A percentile compares a stretch with the other conserved stretches of the same genome.
These are phyloP conservation scores for Mycetomoellerius zeteki DNA, from an alignment of 1,140 invertebrate genomes.

Conservation along the genomic window DNA sequence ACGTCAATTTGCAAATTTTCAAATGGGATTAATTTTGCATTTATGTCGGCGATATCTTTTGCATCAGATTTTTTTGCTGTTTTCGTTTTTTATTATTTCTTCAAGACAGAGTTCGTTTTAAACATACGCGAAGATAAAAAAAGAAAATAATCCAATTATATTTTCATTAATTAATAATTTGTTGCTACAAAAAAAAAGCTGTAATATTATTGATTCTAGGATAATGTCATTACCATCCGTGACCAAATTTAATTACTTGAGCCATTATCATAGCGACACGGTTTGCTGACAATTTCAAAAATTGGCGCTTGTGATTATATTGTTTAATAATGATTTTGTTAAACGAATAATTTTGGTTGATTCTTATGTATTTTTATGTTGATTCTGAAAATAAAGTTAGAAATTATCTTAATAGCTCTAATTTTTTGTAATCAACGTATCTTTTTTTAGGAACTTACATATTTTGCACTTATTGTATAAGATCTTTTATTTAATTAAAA, in stretches of 20 bases:
- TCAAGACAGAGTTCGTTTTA: neutral
- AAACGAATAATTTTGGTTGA: no score
- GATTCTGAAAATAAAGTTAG: no score
- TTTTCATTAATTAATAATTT: conserved; percentile 24
- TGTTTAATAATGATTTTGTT: no score
- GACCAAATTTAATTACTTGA: conserved; percentile 9
- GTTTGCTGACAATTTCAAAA: conserved; percentile 9
- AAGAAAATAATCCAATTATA: neutral
- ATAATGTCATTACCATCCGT: conserved; percentile 19
- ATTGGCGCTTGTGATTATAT: conserved; percentile 10
- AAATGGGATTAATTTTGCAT: neutral
- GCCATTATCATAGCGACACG: conserved; percentile 18
- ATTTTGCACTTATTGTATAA: no score
- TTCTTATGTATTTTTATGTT: no score
- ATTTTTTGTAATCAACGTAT: no score
- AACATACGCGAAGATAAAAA: neutral
- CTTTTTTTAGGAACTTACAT: no score
- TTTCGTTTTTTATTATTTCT: neutral
- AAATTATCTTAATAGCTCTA: no score
- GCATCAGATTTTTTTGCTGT: neutral
- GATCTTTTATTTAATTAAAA: no score
- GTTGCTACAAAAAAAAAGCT: neutral
- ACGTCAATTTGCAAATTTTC: conserved; percentile 11
- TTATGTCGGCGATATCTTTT: neutral
- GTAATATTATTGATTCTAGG: neutral